Evolutionary conservation across 2,888 invertebrate genomes (phyloP).

Genomic region (Yponomeuta malinellus): DNA sequence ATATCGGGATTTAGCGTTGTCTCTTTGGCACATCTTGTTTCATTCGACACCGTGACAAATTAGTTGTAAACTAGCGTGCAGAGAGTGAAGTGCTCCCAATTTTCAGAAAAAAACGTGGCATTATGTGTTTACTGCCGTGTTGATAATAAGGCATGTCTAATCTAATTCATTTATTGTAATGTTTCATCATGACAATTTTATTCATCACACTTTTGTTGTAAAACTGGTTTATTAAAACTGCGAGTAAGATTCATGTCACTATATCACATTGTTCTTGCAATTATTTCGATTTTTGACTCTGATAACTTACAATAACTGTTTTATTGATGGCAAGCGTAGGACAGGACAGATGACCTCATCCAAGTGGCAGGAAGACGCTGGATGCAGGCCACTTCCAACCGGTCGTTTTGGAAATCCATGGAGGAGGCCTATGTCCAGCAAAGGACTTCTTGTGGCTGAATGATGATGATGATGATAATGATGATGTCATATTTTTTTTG

Average conservation of each 20-base stretch:
- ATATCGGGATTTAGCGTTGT: not conserved
- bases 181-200: not conserved
- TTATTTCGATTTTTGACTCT: not conserved
- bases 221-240: not conserved
- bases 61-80: slow-evolving; percentile 2
- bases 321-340: no score
- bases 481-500: not conserved
- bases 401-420: no score
- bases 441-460: no score
- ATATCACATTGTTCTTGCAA: slow-evolving; percentile 4
- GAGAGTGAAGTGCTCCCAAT: slow-evolving; percentile 9
- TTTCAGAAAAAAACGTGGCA: slow-evolving; percentile 10
- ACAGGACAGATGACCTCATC: no score
- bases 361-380: no score
- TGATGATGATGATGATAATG: not conserved
- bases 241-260: not conserved
- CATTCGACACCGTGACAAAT: slow-evolving; percentile 6
- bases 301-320: not conserved
- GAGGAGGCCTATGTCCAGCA: no score
- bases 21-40: not conserved
- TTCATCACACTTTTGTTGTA: not conserved
- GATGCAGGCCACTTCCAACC: no score
- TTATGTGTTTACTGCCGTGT: not conserved
- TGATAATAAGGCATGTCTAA: not conserved
- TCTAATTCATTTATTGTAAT: not conserved